Conservation (phyloP, 2,113 vertebrate species). For the Indri indri region DNA sequence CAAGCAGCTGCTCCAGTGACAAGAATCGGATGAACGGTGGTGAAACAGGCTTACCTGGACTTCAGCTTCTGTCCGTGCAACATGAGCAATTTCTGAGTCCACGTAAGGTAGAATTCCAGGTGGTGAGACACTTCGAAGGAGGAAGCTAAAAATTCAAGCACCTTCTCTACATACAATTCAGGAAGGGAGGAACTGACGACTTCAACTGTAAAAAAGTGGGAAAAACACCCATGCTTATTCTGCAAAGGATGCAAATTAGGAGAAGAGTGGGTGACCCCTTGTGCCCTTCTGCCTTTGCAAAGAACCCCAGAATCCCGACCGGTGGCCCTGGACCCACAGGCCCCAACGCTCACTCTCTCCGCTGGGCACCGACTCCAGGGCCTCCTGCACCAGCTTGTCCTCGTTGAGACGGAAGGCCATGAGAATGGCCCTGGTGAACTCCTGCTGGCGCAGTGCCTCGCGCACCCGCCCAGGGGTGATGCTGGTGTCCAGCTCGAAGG, state of each 20-base stretch:
- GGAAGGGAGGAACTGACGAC: conserved; percentile 92
- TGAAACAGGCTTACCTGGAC: conserved; percentile 84
- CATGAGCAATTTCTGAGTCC: conserved; percentile 92
- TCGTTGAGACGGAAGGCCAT: conserved; percentile 96
- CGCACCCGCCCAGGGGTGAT: conserved; percentile 91
- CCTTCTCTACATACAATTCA: conserved; percentile 93
- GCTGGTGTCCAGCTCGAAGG: conserved; percentile 94
- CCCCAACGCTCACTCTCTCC: conserved; percentile 85
- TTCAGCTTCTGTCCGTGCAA: conserved; percentile 94
- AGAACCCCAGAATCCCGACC: fast-evolving
- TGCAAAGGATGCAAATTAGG: fast-evolving
- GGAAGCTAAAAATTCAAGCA: conserved; percentile 90
- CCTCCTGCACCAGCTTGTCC: conserved; percentile 89
- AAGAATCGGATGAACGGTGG: fast-evolving
- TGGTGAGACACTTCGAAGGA: conserved; percentile 92
- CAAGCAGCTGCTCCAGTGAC: background rate
- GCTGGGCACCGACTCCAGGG: conserved; percentile 91
- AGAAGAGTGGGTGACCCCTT: fast-evolving
- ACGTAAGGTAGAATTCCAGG: conserved; percentile 95
- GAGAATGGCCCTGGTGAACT: conserved; percentile 90
- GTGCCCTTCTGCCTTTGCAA: background rate
- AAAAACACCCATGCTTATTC: fast-evolving
- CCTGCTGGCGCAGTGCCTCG: conserved; percentile 84
- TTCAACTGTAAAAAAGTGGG: conserved; percentile 81
- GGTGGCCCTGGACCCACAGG: background rate